Evolutionary conservation across 2,797 vertebrate species (phyloP), one percentile per base, ranked within the genome.

Genomic region (Melanotaenia trifasciata): DNA sequence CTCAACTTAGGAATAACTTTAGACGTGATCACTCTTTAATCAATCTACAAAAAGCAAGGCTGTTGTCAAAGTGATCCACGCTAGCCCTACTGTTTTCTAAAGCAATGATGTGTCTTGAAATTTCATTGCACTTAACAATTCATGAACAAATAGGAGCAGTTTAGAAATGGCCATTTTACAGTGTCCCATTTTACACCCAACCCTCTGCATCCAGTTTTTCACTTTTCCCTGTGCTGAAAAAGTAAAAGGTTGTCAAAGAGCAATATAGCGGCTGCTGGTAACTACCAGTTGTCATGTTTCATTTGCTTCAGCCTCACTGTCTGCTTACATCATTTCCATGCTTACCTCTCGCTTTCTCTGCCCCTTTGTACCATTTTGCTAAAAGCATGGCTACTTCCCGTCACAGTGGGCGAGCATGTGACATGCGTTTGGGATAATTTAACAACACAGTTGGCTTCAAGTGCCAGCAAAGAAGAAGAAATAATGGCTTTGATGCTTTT

Each of bases 211-310:
- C 51, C 56, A 18, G 47, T 54, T 68, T 71, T 56, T 72, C 33
- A 22, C 35, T 62, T 58, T 53, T 57, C 53, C 51, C 68, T 58
- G 9, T 38, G 14, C 60, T 73, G 38, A 60, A 76, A 47, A 67
- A 64, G 68, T 60, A 68, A 78, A 84, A 74, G 40, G 57, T 70
- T 79, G 73, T 81, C 71, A 72, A 47, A 76, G 54, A 67, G 75
- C 59, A 71, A 74, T 62, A 72, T 74, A 66, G 43, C 53, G 62
- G 76, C 71, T 50, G 58, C 64, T 67, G 16, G 72, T 72, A 80
- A 79, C 78, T 60, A 62, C 72, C n/a, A 45, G 61, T 84, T 89
- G 71, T 84, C 78, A 84, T 67, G 64, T 86, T 87, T 82, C 63
- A 74, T 86, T 83, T 72, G 54, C 78, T 68, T 65, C 43, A 67